These are phyloP conservation scores for Lycaon pictus DNA, from an alignment of 2,113 vertebrate species.

Conservation along the genomic window DNA sequence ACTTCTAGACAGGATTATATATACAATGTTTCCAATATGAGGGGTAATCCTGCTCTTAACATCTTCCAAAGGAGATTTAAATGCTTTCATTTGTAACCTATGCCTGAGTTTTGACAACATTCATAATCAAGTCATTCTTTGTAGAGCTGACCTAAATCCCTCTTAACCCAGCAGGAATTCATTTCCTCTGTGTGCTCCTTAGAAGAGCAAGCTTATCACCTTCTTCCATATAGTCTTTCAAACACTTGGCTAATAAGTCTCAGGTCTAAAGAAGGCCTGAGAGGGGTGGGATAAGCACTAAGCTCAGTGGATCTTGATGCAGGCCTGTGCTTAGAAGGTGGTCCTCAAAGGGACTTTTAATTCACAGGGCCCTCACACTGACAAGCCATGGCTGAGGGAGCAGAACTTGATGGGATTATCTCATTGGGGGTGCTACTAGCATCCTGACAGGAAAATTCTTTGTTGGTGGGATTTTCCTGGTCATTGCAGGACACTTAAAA, in stretches of 20 bases:
- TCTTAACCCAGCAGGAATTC: slow-evolving; percentile 65
- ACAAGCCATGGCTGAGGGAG: not conserved
- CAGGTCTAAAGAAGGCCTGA: not conserved
- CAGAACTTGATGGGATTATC: not conserved
- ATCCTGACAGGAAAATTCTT: not conserved
- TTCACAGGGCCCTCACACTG: not conserved
- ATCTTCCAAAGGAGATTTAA: slow-evolving; percentile 19
- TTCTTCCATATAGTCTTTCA: slow-evolving; percentile 18
- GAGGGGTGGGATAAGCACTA: not conserved
- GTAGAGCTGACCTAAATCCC: slow-evolving; percentile 69
- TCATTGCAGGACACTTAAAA: not conserved
- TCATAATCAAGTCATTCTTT: slow-evolving; percentile 63
- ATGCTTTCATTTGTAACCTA: slow-evolving; percentile 68
- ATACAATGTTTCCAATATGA: not conserved
- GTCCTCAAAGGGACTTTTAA: not conserved
- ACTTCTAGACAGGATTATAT: slow-evolving; percentile 54
- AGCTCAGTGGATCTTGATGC: not conserved
- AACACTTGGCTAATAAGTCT: not conserved
- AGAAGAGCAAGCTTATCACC: slow-evolving; percentile 3
- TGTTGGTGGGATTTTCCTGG: not conserved
- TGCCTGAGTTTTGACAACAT: slow-evolving; percentile 63
- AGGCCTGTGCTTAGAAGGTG: not conserved
- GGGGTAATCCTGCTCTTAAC: slow-evolving; percentile 54
- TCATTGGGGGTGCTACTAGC: not conserved
- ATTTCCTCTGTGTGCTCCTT: not conserved